Evolutionary conservation across 2,888 invertebrate species (phyloP).

Genomic region (Lochmaea crataegi): DNA sequence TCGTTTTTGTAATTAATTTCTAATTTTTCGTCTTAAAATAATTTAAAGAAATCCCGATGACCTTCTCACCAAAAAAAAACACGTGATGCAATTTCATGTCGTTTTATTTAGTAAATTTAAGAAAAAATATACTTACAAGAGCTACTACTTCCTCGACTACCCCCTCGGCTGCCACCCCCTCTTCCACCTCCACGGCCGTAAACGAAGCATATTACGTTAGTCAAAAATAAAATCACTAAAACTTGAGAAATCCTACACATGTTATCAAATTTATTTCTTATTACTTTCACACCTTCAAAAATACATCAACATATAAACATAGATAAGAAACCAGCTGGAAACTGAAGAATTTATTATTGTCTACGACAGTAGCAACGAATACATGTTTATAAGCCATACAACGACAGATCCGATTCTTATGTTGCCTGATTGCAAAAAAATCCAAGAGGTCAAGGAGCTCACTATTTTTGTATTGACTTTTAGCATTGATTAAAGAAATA

Average conservation of each 20-base stretch:
- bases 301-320: not conserved
- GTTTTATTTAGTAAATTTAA: no score
- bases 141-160: conserved; percentile 17
- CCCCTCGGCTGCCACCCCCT: conserved; percentile 21
- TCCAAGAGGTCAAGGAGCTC: not conserved
- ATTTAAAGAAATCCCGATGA: no score
- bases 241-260: not conserved
- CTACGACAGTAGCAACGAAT: not conserved
- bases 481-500: no score
- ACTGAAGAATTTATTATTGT: no score
- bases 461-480: no score
- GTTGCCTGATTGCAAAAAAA: not conserved
- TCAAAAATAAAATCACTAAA: conserved; percentile 21
- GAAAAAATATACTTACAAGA: not conserved
- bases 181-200: conserved; percentile 10
- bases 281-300: not conserved
- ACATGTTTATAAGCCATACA: not conserved
- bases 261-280: not conserved
- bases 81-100: no score
- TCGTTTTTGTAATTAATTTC: no score
- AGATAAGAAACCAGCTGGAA: no score
- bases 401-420: not conserved
- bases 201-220: not conserved
- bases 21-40: no score
- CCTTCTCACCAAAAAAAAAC: no score